Conservation (phyloP, 2,113 vertebrate species). For the Takifugu bimaculatus region DNA sequence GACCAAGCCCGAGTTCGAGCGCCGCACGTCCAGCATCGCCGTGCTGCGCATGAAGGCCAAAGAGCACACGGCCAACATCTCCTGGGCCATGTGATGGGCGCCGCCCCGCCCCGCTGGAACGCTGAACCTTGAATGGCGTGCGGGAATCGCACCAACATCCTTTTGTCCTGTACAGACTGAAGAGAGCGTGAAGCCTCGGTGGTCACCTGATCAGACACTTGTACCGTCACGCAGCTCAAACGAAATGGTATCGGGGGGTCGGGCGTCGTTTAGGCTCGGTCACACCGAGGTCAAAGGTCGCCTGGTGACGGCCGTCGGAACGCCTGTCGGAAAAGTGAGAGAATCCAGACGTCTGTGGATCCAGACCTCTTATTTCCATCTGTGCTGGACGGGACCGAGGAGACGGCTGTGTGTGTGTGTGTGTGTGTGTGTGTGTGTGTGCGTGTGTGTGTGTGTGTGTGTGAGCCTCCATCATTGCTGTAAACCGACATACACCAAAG, state of each 20-base stretch:
- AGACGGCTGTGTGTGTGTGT: background rate
- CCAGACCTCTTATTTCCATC: background rate
- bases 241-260: too few species aligned
- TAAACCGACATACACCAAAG: too few species aligned
- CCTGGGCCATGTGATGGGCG: constrained; percentile 91
- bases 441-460: background rate
- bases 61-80: constrained; percentile 97
- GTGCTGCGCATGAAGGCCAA: constrained; percentile 99
- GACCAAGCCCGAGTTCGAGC: constrained; percentile 94
- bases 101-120: background rate
- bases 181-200: too few species aligned
- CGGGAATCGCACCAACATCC: too few species aligned
- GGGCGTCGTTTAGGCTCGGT: too few species aligned
- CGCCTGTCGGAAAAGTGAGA: too few species aligned
- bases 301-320: too few species aligned
- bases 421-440: background rate
- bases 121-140: background rate
- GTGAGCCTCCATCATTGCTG: background rate
- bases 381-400: background rate
- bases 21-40: constrained; percentile 95
- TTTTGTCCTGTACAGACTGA: too few species aligned
- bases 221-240: too few species aligned
- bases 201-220: too few species aligned
- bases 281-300: too few species aligned
- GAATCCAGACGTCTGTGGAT: background rate